Evolutionary conservation across 2,888 invertebrate genomes (phyloP).

Genomic region (Acanthosepion pharaonis): DNA sequence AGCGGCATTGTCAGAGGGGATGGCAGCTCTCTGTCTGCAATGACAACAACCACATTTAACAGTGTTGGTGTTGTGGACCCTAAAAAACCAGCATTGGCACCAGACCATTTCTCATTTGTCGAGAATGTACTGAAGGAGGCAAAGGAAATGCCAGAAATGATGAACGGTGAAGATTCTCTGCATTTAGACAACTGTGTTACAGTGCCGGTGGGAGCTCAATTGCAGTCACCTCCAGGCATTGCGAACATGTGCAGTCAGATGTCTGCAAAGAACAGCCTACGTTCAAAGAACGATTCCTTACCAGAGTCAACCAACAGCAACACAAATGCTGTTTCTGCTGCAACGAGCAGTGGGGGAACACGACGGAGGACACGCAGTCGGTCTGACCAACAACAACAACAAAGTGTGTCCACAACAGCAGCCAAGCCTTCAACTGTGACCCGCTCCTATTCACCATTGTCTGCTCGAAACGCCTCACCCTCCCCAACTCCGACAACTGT

Average conservation of each 20-base stretch:
- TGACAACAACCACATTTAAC: not conserved
- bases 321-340: not conserved
- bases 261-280: not conserved
- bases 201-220: not conserved
- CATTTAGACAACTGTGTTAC: not conserved
- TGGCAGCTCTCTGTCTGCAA: not conserved
- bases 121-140: not conserved
- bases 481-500: not conserved
- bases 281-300: not conserved
- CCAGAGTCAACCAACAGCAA: not conserved
- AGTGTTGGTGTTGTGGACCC: too few relatives aligned
- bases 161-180: not conserved
- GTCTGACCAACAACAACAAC: not conserved
- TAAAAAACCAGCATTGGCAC: not conserved
- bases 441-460: not conserved
- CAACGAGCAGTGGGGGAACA: not conserved
- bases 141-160: not conserved
- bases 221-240: not conserved
- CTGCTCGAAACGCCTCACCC: not conserved
- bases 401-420: not conserved
- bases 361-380: not conserved
- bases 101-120: not conserved
- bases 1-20: not conserved
- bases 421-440: not conserved
- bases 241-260: not conserved